phyloP scores from a whole-genome alignment of 2,797 vertebrate species.

The Synaphobranchus kaupii region DNA sequence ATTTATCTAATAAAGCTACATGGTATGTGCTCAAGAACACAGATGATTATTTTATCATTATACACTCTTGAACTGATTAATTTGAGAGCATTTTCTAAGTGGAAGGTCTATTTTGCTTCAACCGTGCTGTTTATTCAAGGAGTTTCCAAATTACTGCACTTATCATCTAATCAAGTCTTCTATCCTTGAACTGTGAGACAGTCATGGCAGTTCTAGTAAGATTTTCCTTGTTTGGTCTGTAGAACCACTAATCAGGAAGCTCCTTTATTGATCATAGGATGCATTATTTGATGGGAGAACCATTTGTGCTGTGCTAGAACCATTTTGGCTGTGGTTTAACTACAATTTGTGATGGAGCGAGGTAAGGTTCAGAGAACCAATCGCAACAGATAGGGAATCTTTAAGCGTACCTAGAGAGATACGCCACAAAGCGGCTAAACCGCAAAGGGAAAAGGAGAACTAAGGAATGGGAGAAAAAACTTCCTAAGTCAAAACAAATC shows the following conservation, averaged over 20 bases:
- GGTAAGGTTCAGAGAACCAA: too few relatives aligned
- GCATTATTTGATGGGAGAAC: slow-evolving; percentile 22
- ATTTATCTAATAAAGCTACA: too few relatives aligned
- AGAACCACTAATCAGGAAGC: slow-evolving; percentile 32
- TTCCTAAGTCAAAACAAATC: too few relatives aligned
- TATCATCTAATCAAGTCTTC: slow-evolving; percentile 37
- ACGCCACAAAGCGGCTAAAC: too few relatives aligned
- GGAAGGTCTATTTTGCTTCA: slow-evolving; percentile 25
- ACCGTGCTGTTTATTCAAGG: slow-evolving; percentile 34
- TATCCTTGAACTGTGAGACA: neutral
- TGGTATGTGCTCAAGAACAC: neutral
- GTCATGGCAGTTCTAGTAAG: neutral
- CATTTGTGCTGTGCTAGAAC: slow-evolving; percentile 23
- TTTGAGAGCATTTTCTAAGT: slow-evolving; percentile 5
- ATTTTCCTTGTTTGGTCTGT: neutral
- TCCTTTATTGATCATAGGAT: slow-evolving; percentile 19
- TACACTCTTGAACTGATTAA: slow-evolving; percentile 30
- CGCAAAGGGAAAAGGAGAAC: too few relatives aligned
- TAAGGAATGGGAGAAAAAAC: too few relatives aligned
- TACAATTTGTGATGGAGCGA: too few relatives aligned
- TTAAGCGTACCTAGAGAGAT: too few relatives aligned
- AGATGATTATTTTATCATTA: slow-evolving; percentile 25
- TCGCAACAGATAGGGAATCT: too few relatives aligned
- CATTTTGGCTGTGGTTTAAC: slow-evolving; percentile 24
- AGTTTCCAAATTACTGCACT: slow-evolving; percentile 38